These are phyloP conservation scores for Melanotaenia duboulayi DNA, from an alignment of 2,113 vertebrate species.

Conservation along the genomic window DNA sequence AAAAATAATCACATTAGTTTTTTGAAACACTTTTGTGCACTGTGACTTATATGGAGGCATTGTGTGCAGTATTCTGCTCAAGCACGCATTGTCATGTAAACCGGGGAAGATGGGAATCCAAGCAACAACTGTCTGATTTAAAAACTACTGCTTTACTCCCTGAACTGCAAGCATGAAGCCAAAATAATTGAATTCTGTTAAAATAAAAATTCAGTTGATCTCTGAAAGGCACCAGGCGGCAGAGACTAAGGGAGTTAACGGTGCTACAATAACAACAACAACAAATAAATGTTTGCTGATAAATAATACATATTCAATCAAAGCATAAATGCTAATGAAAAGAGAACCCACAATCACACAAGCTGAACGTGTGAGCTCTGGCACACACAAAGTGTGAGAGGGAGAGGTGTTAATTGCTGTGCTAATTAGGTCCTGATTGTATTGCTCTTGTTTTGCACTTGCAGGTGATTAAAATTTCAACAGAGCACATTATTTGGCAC, in stretches of 20 bases:
- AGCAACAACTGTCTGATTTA: too few relatives aligned
- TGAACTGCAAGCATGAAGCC: not conserved
- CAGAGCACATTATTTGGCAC: conserved; percentile 99
- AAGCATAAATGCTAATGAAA: conserved; percentile 89
- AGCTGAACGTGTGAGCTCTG: conserved; percentile 73
- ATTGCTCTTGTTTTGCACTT: conserved; percentile 99
- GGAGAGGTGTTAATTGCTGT: conserved; percentile 99
- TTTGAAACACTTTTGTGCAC: too few relatives aligned
- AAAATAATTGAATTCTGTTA: not conserved
- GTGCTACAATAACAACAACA: conserved; percentile 59
- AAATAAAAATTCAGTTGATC: conserved; percentile 1
- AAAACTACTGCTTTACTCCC: too few relatives aligned
- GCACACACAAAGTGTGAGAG: conserved; percentile 70
- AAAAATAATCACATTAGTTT: not conserved
- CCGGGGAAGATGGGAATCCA: too few relatives aligned
- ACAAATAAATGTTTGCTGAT: conserved; percentile 79
- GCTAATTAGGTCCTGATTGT: conserved; percentile 99
- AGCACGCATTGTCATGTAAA: too few relatives aligned
- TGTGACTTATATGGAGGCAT: too few relatives aligned
- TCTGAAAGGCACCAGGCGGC: conserved; percentile 22
- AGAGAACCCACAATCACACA: conserved; percentile 86
- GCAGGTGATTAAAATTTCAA: conserved; percentile 99
- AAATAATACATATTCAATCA: conserved; percentile 86
- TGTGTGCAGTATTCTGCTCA: too few relatives aligned
- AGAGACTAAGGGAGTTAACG: conserved; percentile 34